These are phyloP conservation scores for Aricia agestis DNA, from an alignment of 1,140 invertebrate genomes.

Conservation along the genomic window DNA sequence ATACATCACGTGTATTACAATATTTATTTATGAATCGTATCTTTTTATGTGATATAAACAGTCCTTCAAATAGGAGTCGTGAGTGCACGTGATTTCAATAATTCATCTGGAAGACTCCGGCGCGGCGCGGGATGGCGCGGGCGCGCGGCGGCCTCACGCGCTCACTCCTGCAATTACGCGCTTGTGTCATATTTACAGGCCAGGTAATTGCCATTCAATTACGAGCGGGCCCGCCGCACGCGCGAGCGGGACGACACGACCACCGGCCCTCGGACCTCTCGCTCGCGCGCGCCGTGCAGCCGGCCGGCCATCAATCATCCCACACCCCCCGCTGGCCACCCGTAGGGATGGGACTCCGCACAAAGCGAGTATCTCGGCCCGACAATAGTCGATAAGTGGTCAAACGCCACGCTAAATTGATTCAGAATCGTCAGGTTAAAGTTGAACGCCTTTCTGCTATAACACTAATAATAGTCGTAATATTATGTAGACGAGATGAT, in stretches of 20 bases:
- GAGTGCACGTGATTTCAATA: slow-evolving; percentile 54
- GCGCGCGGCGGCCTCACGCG: slow-evolving; percentile 46
- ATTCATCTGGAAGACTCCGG: slow-evolving; percentile 60
- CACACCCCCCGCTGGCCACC: slow-evolving; percentile 61
- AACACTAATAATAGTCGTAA: neutral
- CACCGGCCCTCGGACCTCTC: slow-evolving; percentile 33
- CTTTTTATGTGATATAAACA: slow-evolving; percentile 11
- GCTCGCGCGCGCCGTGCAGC: slow-evolving; percentile 46
- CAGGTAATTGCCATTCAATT: slow-evolving; percentile 76
- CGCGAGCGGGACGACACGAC: slow-evolving; percentile 39
- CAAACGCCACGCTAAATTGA: slow-evolving; percentile 68
- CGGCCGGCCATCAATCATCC: slow-evolving; percentile 70
- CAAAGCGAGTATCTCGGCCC: slow-evolving; percentile 53
- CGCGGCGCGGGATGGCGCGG: slow-evolving; percentile 48
- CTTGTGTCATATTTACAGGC: slow-evolving; percentile 75
- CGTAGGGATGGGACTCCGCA: slow-evolving; percentile 65
- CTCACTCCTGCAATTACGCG: slow-evolving; percentile 72
- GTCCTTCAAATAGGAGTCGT: neutral
- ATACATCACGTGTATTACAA: slow-evolving; percentile 2
- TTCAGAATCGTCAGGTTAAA: slow-evolving; percentile 43
- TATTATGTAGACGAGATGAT: neutral
- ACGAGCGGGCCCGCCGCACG: slow-evolving; percentile 57
- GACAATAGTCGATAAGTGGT: slow-evolving; percentile 70
- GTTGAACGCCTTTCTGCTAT: slow-evolving; percentile 2
- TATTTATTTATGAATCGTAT: slow-evolving; percentile 16